These are phyloP conservation scores for Mungos mungo DNA, from an alignment of 2,113 vertebrate genomes.

Conservation along the genomic window DNA sequence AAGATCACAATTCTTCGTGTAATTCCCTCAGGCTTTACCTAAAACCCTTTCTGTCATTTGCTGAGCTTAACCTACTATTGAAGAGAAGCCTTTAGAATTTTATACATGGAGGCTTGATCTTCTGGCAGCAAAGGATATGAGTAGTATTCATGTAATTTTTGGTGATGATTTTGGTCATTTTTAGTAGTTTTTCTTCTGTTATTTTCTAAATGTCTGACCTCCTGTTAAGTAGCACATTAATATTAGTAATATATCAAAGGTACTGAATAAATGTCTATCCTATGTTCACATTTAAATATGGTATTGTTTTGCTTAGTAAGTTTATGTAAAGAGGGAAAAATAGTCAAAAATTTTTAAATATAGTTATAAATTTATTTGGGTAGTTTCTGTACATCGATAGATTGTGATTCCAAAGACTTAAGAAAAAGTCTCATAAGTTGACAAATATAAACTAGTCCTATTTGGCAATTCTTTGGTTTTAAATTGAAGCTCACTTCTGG, in stretches of 20 bases:
- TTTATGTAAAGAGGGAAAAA: neutral
- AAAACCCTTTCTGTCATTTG: neutral
- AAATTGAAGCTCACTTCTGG: conserved; percentile 10
- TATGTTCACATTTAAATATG: neutral
- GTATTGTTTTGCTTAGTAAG: neutral
- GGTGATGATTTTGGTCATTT: neutral
- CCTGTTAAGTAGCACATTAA: neutral
- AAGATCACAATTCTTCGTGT: neutral
- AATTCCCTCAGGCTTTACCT: neutral
- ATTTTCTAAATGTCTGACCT: neutral
- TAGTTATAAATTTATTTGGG: neutral
- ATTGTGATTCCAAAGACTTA: neutral
- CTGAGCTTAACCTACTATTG: neutral
- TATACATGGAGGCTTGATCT: neutral
- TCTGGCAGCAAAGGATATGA: neutral
- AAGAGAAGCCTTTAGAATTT: neutral
- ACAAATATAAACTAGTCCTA: neutral
- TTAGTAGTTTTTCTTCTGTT: neutral
- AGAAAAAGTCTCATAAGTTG: neutral
- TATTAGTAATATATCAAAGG: neutral
- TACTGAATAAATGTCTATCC: neutral
- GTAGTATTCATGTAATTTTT: neutral
- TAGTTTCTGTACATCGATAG: neutral
- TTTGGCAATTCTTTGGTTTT: neutral
- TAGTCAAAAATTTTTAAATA: neutral